A percentile compares a stretch with the other conserved stretches of the same genome.
Conservation (phyloP, 35 echinoderm and acorn worm genomes). For the Apostichopus japonicus region DNA sequence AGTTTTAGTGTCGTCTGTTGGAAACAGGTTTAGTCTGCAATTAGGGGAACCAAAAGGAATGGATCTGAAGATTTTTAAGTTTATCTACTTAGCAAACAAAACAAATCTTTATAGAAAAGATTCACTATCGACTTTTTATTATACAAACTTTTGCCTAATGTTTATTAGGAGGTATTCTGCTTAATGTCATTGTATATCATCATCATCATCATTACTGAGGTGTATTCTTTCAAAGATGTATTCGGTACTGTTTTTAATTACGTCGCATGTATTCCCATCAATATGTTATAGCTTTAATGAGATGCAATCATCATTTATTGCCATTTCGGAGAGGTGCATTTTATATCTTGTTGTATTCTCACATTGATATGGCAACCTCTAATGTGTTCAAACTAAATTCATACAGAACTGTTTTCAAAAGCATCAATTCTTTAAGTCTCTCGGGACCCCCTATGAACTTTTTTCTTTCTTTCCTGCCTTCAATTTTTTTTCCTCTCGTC, state of each 20-base stretch:
- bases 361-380: slow-evolving; percentile 27
- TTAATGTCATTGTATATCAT: slow-evolving; percentile 29
- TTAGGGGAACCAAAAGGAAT: not conserved
- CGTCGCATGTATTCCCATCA: slow-evolving; percentile 36
- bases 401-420: slow-evolving; percentile 20
- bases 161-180: not conserved
- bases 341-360: slow-evolving; percentile 32
- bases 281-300: not conserved
- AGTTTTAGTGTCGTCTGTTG: slow-evolving; percentile 19
- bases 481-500: slow-evolving; percentile 2
- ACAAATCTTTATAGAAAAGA: too few species aligned
- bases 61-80: not conserved
- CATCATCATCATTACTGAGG: not conserved
- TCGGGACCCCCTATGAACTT: not conserved
- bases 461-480: not conserved
- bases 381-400: slow-evolving; percentile 33
- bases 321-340: not conserved
- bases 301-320: slow-evolving; percentile 16
- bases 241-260: slow-evolving; percentile 47
- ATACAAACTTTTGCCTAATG: not conserved
- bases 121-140: not conserved
- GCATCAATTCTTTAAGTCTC: not conserved
- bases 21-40: not conserved
- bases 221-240: slow-evolving; percentile 44
- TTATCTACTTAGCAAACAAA: too few species aligned